Conservation (phyloP, 2,113 vertebrate genomes). For the Anser brachyrhynchus region DNA sequence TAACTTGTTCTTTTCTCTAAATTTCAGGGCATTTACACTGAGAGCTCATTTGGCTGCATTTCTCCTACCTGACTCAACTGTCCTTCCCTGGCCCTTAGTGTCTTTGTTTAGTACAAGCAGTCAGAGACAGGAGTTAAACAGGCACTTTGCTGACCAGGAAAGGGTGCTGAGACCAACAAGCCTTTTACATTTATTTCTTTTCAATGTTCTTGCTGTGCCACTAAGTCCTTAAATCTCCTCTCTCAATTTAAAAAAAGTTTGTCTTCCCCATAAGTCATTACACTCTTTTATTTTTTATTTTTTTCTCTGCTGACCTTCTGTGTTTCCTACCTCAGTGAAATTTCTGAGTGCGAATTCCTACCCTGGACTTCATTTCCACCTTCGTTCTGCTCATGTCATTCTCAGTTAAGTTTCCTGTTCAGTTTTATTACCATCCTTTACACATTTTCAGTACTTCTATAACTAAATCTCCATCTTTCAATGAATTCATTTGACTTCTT, state of each 20-base stretch:
- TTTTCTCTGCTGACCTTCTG: not conserved
- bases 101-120: not conserved
- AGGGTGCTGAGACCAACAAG: not conserved
- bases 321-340: not conserved
- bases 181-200: conserved; percentile 21
- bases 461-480: not conserved
- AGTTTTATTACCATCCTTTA: not conserved
- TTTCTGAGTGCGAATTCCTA: not conserved
- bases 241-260: not conserved
- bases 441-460: not conserved
- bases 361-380: not conserved
- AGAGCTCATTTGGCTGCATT: not conserved
- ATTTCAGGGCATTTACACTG: not conserved
- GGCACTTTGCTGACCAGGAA: not conserved
- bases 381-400: not conserved
- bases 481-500: not conserved
- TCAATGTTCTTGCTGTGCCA: not conserved
- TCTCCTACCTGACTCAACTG: not conserved
- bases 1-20: not conserved
- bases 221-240: conserved; percentile 27
- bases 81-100: not conserved
- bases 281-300: not conserved
- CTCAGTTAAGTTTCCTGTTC: not conserved
- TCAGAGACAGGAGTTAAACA: not conserved
- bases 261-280: not conserved